Conservation (phyloP, 1,140 invertebrate species). For the Lepidurus couesii region DNA sequence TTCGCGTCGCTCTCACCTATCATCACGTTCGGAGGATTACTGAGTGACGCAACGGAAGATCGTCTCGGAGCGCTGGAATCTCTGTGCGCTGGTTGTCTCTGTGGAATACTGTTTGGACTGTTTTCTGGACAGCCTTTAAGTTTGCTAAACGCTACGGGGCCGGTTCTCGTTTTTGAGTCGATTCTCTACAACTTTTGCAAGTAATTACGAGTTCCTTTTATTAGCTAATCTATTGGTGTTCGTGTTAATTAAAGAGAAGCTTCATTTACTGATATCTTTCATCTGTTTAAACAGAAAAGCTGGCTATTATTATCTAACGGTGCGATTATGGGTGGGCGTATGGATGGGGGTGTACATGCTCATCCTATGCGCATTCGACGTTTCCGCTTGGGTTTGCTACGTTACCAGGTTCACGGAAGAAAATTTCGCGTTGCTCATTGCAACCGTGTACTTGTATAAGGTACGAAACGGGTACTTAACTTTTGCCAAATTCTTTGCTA, state of each 20-base stretch:
- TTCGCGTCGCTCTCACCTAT: conserved; percentile 97
- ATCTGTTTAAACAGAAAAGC: conserved; percentile 49
- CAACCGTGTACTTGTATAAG: conserved; percentile 98
- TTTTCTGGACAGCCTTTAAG: conserved; percentile 97
- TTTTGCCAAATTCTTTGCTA: conserved; percentile 18
- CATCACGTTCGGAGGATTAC: conserved; percentile 90
- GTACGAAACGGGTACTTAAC: conserved; percentile 49
- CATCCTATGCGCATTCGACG: conserved; percentile 88
- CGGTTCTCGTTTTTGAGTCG: conserved; percentile 96
- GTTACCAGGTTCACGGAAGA: conserved; percentile 99
- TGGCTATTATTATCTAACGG: conserved; percentile 84
- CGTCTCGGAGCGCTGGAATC: conserved; percentile 99
- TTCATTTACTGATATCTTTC: conserved; percentile 32
- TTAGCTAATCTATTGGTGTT: not conserved
- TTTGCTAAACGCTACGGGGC: conserved; percentile 95
- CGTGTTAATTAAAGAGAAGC: conserved; percentile 41
- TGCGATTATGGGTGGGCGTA: conserved; percentile 90
- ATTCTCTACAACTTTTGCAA: conserved; percentile 93
- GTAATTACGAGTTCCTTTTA: conserved; percentile 48
- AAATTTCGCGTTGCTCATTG: conserved; percentile 97
- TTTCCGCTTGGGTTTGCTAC: conserved; percentile 95
- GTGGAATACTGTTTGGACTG: conserved; percentile 89
- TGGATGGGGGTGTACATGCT: conserved; percentile 85
- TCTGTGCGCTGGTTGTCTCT: conserved; percentile 88
- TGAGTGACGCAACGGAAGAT: conserved; percentile 89